Evolutionary conservation across 2,113 vertebrate genomes (phyloP), one percentile per base, ranked within the genome.

Genomic region (Oryzias curvinotus): DNA sequence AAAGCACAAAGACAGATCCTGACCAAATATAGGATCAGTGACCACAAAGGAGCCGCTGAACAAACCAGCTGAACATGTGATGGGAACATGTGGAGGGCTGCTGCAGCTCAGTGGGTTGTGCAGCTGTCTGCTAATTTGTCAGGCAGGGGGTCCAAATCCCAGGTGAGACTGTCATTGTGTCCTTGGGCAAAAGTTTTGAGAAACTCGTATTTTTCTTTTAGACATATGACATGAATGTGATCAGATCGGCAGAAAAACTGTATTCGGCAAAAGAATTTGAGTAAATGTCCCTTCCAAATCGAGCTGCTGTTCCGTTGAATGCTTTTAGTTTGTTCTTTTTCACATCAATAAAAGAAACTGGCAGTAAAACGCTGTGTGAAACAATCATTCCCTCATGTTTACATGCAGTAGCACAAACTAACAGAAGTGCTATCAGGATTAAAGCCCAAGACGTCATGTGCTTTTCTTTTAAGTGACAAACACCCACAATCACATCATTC

Each of bases 401-500:
- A 36, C 57, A 62, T 49, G 41, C 19, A 2, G 26, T 43, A 25
- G 8, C 18, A 30, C n/a, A 48, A 64, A 25, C 50, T 49, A 61
- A 73, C 56, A 52, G 0, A 16, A 49, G 42, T 36, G 60, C 52
- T 52, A 16, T 62, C 50, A 65, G 55, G 50, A 72, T 67, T 62
- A 26, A 23, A 66, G 56, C 46, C 18, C 28, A 57, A 46, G 73
- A 53, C 19, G 62, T 65, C 65, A 51, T 69, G 42, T 76, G 69
- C 62, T 68, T 67, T 52, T 68, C 75, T 71, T 56, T 70, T 73
- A 60, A 23, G 63, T 52, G 68, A 68, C 21, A 46, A 62, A 82
- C 78, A 75, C 73, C 77, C 73, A 75, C 81, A 59, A 25, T 59
- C 63, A 41, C 66, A 80, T 73, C 65, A 65, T 66, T 67, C 61